Base-by-base conservation (phyloP, 2,797 vertebrate genomes). In the Lithobates pipiens region DNA sequence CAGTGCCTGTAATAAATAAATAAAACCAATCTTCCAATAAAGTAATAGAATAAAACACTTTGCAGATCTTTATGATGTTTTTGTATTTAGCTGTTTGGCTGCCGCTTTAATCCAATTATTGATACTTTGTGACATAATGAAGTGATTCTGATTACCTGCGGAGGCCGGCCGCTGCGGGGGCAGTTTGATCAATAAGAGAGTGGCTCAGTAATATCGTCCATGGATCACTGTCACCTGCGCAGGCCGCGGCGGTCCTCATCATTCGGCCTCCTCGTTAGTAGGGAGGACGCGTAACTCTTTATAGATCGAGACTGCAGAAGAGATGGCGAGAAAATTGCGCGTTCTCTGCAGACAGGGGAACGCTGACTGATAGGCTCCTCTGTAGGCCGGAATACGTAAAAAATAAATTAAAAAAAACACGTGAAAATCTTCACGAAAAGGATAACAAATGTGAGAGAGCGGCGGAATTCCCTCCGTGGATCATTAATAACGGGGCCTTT, bases 181-280 rank as follows among this genome's bases (percentile, higher is more conserved):
- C 44, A 18, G 32, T 80, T 76, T 11, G 84, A 85, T 80, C 74
- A 57, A 25, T 61, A 25, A 42, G 46, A 42, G 75, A 57, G 76
- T 84, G 70, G 75, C 68, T 42, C 18, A 71, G 42, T 69, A 32
- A 46, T 46, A 46, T 25, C 57, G 25, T 29, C 57, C 67, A 68
- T 80, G 27, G 44, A 80, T 85, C 70, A 72, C 13, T 72, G 83
- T 63, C 73, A 78, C 25, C 42, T n/a, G 75, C 63, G 9, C 18
- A 72, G 82, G 50, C 54, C 76, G 13, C 65, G 23, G 9, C 15
- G 67, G 16, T 44, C 61, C 76, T n/a, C 18, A 72, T 61, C 29
- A 42, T 75, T 75, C 57, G 23, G 39, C 27, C 32, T 11, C 68
- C 16, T 78, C 16, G 25, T 85, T 85, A 73, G 69, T 42, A 85